Evolutionary conservation across 1,140 invertebrate species (phyloP), one percentile per base, ranked within the genome.

Genomic region (Ips typographus): DNA sequence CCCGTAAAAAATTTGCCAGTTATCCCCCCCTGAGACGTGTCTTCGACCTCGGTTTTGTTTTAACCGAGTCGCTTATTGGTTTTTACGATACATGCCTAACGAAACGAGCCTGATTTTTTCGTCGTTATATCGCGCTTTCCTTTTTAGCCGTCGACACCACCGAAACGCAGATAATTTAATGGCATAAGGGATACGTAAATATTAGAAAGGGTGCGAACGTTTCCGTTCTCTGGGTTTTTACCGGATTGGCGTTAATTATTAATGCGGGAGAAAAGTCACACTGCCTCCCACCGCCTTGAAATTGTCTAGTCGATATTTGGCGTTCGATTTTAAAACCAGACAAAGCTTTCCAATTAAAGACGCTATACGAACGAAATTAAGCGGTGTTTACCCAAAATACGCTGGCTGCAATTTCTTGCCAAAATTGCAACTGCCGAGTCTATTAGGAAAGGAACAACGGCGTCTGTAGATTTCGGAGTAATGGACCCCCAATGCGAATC

Each of bases 401-500:
- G 65, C 63, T 71, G 63, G 69, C 55, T 75, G 72, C 73, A 73
- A 75, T 75, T 75, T 72, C 68, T 70, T 72, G 68, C 65, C 72
- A 69, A 73, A 75, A 72, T 75, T 73, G 72, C 72, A 73, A 65
- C 68, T 58, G 61, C 52, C 8, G 59, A 73, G 68, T 73, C 66
- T 72, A 74, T 74, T 74, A 74, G 73, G 71, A 64, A 70, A 68
- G 71, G 71, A 76, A 69, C 73, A 73, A 69, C 67, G 70, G 68
- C 70, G 73, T 68, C 74, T 71, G 66, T 72, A 73, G 71, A 75
- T 73, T 64, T 73, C 64, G 74, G 65, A 76, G 77, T 79, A 79
- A 79, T 79, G 78, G 77, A 79, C 78, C 77, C 78, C 78, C 76
- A 74, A 78, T 74, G 78, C 73, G 78, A 79, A 79, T 78, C 78